Percentiles rank a stretch among this genome's conserved stretches.
These are phyloP conservation scores for Neopipo cinnamomea DNA, from an alignment of 2,113 vertebrate species.

Conservation along the genomic window DNA sequence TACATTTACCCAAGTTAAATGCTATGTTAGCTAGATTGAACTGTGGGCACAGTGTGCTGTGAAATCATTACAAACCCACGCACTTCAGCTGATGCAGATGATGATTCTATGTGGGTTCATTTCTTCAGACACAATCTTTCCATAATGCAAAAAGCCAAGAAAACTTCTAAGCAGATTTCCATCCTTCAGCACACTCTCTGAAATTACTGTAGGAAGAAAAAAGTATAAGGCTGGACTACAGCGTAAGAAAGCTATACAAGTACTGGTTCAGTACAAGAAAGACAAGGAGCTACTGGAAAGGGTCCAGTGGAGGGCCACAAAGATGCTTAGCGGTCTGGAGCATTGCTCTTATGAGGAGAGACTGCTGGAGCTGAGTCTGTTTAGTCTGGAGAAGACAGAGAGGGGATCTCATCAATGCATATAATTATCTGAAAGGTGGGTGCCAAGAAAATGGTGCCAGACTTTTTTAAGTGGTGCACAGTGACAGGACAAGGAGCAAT, in stretches of 20 bases:
- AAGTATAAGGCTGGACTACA: neutral
- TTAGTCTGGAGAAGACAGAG: neutral
- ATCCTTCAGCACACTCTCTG: neutral
- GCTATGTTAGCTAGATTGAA: neutral
- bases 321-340: neutral
- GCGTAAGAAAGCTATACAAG: neutral
- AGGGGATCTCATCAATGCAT: neutral
- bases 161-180: neutral
- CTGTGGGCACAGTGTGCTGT: neutral
- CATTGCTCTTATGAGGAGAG: neutral
- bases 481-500: neutral
- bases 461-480: neutral
- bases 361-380: neutral
- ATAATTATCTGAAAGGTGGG: neutral
- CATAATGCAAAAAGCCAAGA: neutral
- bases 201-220: neutral
- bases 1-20: neutral
- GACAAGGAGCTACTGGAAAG: neutral
- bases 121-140: neutral
- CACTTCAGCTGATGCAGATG: neutral
- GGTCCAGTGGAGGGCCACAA: neutral
- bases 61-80: neutral
- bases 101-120: neutral
- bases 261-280: neutral
- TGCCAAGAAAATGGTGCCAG: neutral